phyloP scores from a whole-genome alignment of 37 sponge, comb jelly and placozoan species.

The Oopsacas minuta region DNA sequence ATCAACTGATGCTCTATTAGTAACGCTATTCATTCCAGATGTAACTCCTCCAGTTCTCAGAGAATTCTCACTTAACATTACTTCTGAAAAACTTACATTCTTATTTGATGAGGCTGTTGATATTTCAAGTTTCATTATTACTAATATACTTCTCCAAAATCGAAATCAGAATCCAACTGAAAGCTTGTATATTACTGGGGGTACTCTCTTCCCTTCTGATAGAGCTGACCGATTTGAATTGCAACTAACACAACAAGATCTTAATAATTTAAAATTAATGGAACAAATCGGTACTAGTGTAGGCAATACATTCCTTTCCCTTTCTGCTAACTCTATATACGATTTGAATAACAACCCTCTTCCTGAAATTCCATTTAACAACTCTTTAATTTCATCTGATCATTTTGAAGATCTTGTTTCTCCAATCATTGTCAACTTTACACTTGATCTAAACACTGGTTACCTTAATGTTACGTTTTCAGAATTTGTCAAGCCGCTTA shows the following conservation, averaged over 20 bases:
- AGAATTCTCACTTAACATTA: slow-evolving; percentile 7
- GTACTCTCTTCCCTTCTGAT: slow-evolving; percentile 4
- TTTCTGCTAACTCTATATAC: slow-evolving; percentile 10
- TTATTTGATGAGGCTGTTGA: slow-evolving; percentile 25
- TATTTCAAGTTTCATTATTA: not conserved
- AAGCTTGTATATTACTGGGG: slow-evolving; percentile 37
- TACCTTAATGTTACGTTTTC: slow-evolving; percentile 57
- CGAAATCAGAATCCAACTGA: not conserved
- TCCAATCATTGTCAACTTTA: slow-evolving; percentile 27
- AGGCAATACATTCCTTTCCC: not conserved
- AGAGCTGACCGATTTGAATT: not conserved
- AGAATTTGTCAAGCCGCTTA: slow-evolving; percentile 33
- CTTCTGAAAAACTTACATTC: slow-evolving; percentile 3
- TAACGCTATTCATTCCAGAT: slow-evolving; percentile 20
- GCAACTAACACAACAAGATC: not conserved
- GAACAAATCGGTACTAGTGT: not conserved
- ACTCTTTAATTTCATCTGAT: slow-evolving; percentile 1
- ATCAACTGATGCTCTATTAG: not conserved
- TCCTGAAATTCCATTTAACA: not conserved
- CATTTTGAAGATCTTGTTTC: not conserved
- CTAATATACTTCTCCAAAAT: slow-evolving; percentile 10
- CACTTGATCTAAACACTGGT: slow-evolving; percentile 59
- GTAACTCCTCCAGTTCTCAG: slow-evolving; percentile 12
- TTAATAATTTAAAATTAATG: not conserved
- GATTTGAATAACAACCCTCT: slow-evolving; percentile 60